Evolutionary conservation across 2,797 vertebrate genomes (phyloP), one percentile per base, ranked within the genome.

Genomic region (Echiichthys vipera): DNA sequence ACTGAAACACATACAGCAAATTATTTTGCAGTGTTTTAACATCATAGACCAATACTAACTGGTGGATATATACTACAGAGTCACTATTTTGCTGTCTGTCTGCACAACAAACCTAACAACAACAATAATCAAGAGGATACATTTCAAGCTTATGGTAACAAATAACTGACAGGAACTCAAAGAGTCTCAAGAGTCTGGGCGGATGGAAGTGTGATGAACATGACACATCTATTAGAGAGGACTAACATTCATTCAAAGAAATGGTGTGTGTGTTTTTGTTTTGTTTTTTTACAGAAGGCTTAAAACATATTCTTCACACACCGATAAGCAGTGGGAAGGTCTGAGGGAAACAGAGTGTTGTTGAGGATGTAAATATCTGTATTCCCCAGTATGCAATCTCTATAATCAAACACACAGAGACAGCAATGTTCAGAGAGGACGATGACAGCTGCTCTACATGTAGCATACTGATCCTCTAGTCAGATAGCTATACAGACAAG

Each of bases 401-500:
- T 76, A 47, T 50, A 62, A 69, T 71, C 53, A 70, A 71, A 84
- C 54, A 40, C 3, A 1, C 36, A 64, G 63, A 58, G 29, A 70
- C 1, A 15, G 66, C 70, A 30, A 45, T 40, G 77, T 55, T 84
- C 71, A 74, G 51, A 63, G 46, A 65, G 61, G 43, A 46, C 2
- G 43, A 83, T 70, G 81, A 72, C 79, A 85, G 84, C 83, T 84
- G 67, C 83, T 78, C 80, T 79, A 62, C 51, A 18, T 89, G 80
- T 67, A 71, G 55, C 45, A 32, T 67, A 42, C 80, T 80, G 81
- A 91, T 95, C 74, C 70, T 59, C 37, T 14, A 74, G 75, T 88
- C 80, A 90, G 89, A 92, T 92, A 91, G 68, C 70, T 82, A 39
- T 18, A 62, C 70, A 59, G 89, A 78, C 94, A 94, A 91, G 93